Evolutionary conservation across 2,888 invertebrate species (phyloP).

Genomic region (Tachina fera): DNA sequence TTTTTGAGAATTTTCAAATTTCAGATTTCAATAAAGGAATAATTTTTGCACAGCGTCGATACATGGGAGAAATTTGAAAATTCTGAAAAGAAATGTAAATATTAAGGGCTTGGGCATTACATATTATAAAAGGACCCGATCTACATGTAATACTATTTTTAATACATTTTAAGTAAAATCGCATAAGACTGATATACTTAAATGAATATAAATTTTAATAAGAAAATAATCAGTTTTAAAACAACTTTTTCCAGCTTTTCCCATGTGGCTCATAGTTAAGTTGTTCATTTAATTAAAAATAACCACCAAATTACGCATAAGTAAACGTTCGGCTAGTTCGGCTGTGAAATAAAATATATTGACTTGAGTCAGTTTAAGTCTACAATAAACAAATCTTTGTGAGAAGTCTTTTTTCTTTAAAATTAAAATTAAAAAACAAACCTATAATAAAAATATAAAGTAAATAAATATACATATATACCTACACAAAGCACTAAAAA

Average conservation of each 20-base stretch:
- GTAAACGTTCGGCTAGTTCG: background rate
- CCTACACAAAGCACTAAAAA: background rate
- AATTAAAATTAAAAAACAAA: background rate
- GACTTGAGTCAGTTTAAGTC: background rate
- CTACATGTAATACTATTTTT: too few relatives aligned
- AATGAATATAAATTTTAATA: too few relatives aligned
- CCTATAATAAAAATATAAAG: background rate
- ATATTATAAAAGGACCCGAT: too few relatives aligned
- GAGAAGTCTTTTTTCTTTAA: constrained; percentile 21
- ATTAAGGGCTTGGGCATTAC: too few relatives aligned
- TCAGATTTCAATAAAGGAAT: too few relatives aligned
- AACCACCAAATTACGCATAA: background rate
- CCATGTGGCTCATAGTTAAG: background rate
- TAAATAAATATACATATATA: constrained; percentile 7
- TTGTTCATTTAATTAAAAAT: background rate
- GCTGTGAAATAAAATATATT: background rate
- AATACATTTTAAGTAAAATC: too few relatives aligned
- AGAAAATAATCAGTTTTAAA: too few relatives aligned
- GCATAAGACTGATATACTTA: too few relatives aligned
- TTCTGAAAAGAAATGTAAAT: too few relatives aligned
- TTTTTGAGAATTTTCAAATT: too few relatives aligned
- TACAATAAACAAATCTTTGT: constrained; percentile 13
- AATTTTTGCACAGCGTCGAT: too few relatives aligned
- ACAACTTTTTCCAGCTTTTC: background rate
- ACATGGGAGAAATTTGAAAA: too few relatives aligned